Base-by-base conservation (phyloP, 1,140 invertebrate genomes). In the Muscidifurax raptorellus region DNA sequence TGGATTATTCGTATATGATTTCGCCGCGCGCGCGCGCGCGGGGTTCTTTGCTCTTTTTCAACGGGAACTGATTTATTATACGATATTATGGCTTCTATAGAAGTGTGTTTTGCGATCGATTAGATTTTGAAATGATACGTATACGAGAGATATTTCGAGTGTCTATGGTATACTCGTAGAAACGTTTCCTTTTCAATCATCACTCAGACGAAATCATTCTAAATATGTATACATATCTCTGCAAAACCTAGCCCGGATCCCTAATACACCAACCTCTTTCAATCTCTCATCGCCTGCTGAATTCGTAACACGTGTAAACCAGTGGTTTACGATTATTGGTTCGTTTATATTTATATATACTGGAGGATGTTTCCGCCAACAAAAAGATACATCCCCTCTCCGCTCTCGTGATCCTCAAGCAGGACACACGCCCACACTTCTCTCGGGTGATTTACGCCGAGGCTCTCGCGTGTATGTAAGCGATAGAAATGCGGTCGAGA, bases 291-390 rank as follows among this genome's bases (percentile, higher is more conserved):
- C 52, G 22, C 52, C 18, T 18, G 52, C 22, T 59, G 22, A 18
- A 59, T 59, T 92, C 89, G 91, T 91, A 92, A 92, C 90, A 92
- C 90, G 90, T 92, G 91, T 92, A 91, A 87, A 88, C 87, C 87
- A 88, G 90, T 91, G 90, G 90, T 91, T 92, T 92, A 92, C 91
- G 90, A 90, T 92, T 90, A 92, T 92, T 92, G 91, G 91, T 91
- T 91, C 90, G 91, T 90, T 59, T 59, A 59, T 13, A 52, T 15
- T n/a, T n/a, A n/a, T 18, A 22, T 7, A 59, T 40, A 40, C 36
- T 89, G 88, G 90, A 88, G 89, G 86, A 92, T 89, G 90, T 92
- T 92, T 91, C 91, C 90, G 89, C 88, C 90, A 85, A 85, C 87
- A 0, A 59, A 59, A 59, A 59, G 52, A 59, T 59, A 59, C 52